A percentile compares a stretch with the other conserved stretches of the same genome.
phyloP scores from a whole-genome alignment of 2,888 invertebrate genomes.

The Busseola fusca region DNA sequence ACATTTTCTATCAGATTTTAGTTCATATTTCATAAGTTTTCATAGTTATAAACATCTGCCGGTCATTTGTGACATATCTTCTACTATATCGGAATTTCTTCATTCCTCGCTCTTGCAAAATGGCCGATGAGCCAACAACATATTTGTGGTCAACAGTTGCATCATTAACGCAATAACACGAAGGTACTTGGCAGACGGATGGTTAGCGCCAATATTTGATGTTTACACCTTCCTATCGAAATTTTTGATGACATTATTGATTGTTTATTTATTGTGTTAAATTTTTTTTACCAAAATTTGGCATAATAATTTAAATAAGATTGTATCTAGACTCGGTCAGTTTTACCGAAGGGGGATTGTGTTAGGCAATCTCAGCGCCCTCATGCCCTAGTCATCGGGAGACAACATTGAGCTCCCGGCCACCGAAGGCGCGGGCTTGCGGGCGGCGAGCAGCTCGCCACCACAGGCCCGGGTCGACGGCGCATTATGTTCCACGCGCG shows the following conservation, averaged over 20 bases:
- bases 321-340: too few relatives aligned
- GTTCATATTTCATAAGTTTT: too few relatives aligned
- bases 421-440: too few relatives aligned
- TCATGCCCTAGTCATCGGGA: too few relatives aligned
- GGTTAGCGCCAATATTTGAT: conserved; percentile 17
- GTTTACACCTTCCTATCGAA: conserved; percentile 8
- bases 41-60: neutral
- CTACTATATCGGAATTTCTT: conserved; percentile 20
- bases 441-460: too few relatives aligned
- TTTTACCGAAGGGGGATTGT: neutral
- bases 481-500: too few relatives aligned
- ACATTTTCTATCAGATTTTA: neutral
- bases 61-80: neutral
- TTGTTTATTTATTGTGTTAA: neutral
- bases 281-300: too few relatives aligned
- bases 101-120: conserved; percentile 28
- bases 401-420: too few relatives aligned
- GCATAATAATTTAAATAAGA: neutral
- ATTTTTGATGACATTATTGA: neutral
- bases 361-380: too few relatives aligned
- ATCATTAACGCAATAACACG: conserved; percentile 27
- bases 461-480: too few relatives aligned
- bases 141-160: conserved; percentile 42
- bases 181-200: neutral
- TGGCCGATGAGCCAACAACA: conserved; percentile 23